A percentile compares a stretch with the other conserved stretches of the same genome.
Conservation (phyloP, 2,888 invertebrate genomes). For the Gandaritis pyraliata region DNA sequence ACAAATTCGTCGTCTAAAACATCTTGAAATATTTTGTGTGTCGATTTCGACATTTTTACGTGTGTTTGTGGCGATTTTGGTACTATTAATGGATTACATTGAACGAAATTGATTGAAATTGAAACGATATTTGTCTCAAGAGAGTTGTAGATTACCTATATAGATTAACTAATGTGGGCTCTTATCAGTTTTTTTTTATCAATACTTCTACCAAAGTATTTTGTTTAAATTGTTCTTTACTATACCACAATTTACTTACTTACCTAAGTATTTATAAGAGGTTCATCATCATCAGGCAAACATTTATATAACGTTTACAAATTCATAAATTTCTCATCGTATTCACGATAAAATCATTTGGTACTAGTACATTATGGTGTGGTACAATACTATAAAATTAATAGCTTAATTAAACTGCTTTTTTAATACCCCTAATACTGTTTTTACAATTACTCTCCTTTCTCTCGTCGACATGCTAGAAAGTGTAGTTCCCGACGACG, state of each 20-base stretch:
- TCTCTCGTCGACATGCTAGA: conserved; percentile 13
- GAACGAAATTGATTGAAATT: neutral
- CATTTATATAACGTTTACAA: neutral
- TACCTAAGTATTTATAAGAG: neutral
- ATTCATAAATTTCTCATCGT: conserved; percentile 2
- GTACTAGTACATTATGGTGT: too few relatives aligned
- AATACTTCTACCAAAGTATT: neutral
- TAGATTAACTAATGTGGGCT: neutral
- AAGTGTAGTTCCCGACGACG: conserved; percentile 4
- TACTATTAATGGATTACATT: neutral
- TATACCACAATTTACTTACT: neutral
- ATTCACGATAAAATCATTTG: neutral
- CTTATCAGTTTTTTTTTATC: neutral
- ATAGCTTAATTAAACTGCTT: too few relatives aligned
- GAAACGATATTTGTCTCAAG: conserved; percentile 1
- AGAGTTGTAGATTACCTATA: neutral
- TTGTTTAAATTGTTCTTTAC: neutral
- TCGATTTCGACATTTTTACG: conserved; percentile 29
- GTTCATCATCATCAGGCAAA: conserved; percentile 12
- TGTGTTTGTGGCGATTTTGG: neutral
- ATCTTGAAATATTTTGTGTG: conserved; percentile 46
- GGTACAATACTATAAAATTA: too few relatives aligned
- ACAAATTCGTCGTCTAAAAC: conserved; percentile 63
- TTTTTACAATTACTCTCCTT: too few relatives aligned
- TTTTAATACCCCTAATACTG: too few relatives aligned